Conservation (phyloP, 2,888 invertebrate genomes). For the Drosophila ezoana region DNA sequence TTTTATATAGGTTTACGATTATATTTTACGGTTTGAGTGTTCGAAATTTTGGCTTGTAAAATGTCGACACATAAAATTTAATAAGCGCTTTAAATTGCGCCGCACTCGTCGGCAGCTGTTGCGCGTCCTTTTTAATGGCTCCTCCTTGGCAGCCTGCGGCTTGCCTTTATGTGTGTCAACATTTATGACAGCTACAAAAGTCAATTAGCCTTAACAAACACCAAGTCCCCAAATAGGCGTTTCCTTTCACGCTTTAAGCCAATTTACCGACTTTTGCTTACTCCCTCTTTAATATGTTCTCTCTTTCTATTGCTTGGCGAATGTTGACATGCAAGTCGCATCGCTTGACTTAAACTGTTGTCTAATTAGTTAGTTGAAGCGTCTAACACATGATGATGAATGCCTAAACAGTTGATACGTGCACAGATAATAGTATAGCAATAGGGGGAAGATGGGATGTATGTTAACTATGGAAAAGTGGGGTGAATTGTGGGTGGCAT, state of each 20-base stretch:
- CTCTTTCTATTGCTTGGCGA: neutral
- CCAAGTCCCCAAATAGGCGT: neutral
- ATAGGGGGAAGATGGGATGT: neutral
- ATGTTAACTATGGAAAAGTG: neutral
- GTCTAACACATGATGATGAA: slow-evolving; percentile 47
- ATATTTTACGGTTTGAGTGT: slow-evolving; percentile 18
- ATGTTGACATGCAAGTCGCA: slow-evolving; percentile 24
- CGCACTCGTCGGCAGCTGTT: slow-evolving; percentile 48
- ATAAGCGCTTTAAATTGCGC: slow-evolving; percentile 48
- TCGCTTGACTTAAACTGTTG: slow-evolving; percentile 29
- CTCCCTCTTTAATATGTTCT: neutral
- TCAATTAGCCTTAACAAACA: slow-evolving; percentile 58
- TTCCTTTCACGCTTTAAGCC: slow-evolving; percentile 8
- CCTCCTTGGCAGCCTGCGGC: slow-evolving; percentile 4
- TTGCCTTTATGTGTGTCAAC: slow-evolving; percentile 57
- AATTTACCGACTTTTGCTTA: too few relatives aligned
- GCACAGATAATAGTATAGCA: neutral
- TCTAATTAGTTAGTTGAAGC: slow-evolving; percentile 60
- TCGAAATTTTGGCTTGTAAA: slow-evolving; percentile 39
- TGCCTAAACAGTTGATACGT: slow-evolving; percentile 41
- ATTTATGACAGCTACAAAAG: slow-evolving; percentile 67
- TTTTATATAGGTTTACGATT: too few relatives aligned
- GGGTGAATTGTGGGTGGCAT: too few relatives aligned
- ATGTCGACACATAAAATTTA: slow-evolving; percentile 54
- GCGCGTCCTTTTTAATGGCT: slow-evolving; percentile 9